Conservation (phyloP, 2,888 invertebrate species). For the Drosophila pullipes region DNA sequence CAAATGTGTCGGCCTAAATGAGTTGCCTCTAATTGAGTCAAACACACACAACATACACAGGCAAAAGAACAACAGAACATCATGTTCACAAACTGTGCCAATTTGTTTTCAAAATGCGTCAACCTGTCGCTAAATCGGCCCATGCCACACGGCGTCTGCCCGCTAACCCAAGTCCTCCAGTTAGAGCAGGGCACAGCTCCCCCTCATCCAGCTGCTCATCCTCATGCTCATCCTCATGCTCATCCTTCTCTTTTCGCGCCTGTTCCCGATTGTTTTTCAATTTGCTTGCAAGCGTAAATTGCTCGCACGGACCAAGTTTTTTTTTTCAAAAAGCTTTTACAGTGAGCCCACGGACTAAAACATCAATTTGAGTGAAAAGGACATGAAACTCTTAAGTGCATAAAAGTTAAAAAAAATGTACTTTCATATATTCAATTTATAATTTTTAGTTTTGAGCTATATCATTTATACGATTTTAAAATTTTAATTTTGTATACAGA, state of each 20-base stretch:
- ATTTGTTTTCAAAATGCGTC: conserved; percentile 80
- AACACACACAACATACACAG: not conserved
- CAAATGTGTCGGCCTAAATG: conserved; percentile 63
- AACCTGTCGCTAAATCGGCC: conserved; percentile 67
- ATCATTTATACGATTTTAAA: not conserved
- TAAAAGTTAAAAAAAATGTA: not conserved
- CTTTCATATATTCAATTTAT: not conserved
- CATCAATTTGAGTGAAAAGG: not conserved
- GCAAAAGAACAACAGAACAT: conserved; percentile 19
- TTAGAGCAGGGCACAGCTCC: not conserved
- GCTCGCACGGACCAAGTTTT: conserved; percentile 29
- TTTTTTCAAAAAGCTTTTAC: conserved; percentile 7
- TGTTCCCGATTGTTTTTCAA: conserved; percentile 72
- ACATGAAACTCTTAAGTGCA: not conserved
- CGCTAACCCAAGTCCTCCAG: not conserved
- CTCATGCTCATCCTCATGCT: no score
- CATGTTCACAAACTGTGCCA: conserved; percentile 76
- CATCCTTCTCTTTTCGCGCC: conserved; percentile 17
- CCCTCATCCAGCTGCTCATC: conserved; percentile 1
- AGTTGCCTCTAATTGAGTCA: conserved; percentile 81
- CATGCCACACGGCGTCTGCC: conserved; percentile 1
- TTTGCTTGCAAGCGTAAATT: conserved; percentile 75
- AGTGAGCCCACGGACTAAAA: not conserved
- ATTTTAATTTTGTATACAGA: no score
- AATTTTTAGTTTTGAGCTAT: not conserved